Base-by-base conservation (phyloP, 2,888 invertebrate genomes). In the Caenorhabditis imperialis region DNA sequence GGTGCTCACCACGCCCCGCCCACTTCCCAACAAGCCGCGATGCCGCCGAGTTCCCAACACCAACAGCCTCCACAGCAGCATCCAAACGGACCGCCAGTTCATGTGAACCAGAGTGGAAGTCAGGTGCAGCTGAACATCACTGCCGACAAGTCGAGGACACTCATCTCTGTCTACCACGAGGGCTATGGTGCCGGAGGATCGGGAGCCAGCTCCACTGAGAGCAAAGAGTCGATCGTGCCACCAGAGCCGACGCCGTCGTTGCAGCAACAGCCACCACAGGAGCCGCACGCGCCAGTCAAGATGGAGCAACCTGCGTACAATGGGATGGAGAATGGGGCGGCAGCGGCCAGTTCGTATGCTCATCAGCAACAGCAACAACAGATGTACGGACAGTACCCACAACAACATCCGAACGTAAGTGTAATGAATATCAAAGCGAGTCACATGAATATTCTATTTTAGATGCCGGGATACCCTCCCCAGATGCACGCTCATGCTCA, bases 101-200 rank as follows among this genome's bases (percentile, higher is more conserved):
- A 76, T 33, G 78, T 81, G 16, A 77, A 75, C 23, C 78, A 78
- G 37, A 70, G 50, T 44, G 81, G 81, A 14, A 70, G 50, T 48
- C 85, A 85, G 57, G 86, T 85, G 1, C 60, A 86, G 81, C 81
- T 87, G 42, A 87, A 87, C 67, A 87, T 87, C 60, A 85, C 83
- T 30, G 85, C 86, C 6, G 86, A 85, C 22, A 70, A 80, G 38
- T 61, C 79, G 1, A 74, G 83, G 42, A 87, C 87, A 6, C 75
- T 87, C 22, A 87, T 87, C 44, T 84, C 83, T 22, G 87, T 87
- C 18, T 85, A 86, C 47, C 87, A 87, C 44, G 83, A 84, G 23
- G 77, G 79, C 16, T 79, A 79, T 57, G 71, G 70, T 10, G 67
- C 63, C 44, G 37, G 33, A 40, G 42, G 51, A 14, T 40, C 70